Percentiles rank a stretch among this genome's conserved stretches.
phyloP scores from a whole-genome alignment of 2,113 vertebrate species.

The Cololabis saira region DNA sequence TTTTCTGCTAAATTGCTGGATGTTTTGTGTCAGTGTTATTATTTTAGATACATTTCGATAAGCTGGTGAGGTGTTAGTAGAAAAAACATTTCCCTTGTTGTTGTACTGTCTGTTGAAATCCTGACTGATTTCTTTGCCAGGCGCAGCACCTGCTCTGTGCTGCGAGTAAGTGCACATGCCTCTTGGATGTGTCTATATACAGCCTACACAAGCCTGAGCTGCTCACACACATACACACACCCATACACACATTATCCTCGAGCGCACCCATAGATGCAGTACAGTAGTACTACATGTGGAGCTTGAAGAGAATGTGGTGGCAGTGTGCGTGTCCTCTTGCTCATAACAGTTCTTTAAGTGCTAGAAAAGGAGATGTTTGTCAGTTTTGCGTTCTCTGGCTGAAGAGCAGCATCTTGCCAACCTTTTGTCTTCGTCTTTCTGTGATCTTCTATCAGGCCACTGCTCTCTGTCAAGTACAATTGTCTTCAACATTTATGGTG shows the following conservation, averaged over 20 bases:
- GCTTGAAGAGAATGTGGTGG: background rate
- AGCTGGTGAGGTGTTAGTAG: conserved; percentile 7
- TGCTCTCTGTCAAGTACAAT: conserved; percentile 67
- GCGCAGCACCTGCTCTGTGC: background rate
- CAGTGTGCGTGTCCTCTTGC: conserved; percentile 8
- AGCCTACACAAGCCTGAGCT: background rate
- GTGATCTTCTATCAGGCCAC: conserved; percentile 39
- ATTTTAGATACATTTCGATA: background rate
- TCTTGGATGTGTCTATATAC: background rate
- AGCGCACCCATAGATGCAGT: conserved; percentile 3
- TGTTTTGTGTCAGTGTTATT: too few species aligned
- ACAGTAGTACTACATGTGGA: conserved; percentile 1
- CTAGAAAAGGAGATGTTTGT: background rate
- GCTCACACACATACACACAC: too few species aligned
- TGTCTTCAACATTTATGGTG: conserved; percentile 61
- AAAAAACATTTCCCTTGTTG: background rate
- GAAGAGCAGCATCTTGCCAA: conserved; percentile 46
- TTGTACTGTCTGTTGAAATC: too few species aligned
- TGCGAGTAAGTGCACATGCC: background rate
- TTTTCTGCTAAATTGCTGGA: too few species aligned
- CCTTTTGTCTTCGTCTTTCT: conserved; percentile 21
- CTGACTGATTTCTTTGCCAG: conserved; percentile 19
- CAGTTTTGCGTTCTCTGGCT: background rate
- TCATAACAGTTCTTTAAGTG: conserved; percentile 36
- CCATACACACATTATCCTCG: conserved; percentile 12